Conservation (phyloP, 2,113 vertebrate species). For the Trichechus manatus region DNA sequence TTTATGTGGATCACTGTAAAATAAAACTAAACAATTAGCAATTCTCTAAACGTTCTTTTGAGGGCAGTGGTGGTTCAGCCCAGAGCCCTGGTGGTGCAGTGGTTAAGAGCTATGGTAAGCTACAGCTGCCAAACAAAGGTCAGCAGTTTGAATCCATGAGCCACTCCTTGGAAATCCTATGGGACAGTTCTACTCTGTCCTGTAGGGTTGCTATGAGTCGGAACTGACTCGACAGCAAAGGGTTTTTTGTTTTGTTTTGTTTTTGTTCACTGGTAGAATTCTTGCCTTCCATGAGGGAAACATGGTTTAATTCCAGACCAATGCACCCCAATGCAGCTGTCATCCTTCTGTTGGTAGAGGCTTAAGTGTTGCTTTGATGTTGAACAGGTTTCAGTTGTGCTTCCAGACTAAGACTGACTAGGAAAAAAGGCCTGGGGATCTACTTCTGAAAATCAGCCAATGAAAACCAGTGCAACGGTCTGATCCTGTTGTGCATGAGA, state of each 20-base stretch:
- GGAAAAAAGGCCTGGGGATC: background rate
- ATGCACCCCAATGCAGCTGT: background rate
- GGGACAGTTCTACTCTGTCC: too few relatives aligned
- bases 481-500: background rate
- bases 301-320: background rate
- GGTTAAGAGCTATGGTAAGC: too few relatives aligned
- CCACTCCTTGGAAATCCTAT: too few relatives aligned
- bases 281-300: background rate
- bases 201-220: too few relatives aligned
- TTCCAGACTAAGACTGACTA: background rate
- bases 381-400: background rate
- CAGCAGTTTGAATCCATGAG: too few relatives aligned
- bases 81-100: too few relatives aligned
- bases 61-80: background rate
- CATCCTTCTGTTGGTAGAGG: background rate
- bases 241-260: too few relatives aligned
- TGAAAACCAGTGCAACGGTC: background rate
- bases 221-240: too few relatives aligned
- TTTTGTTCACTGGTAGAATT: background rate
- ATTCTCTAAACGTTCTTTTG: background rate
- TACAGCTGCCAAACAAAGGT: too few relatives aligned
- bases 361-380: background rate
- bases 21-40: background rate
- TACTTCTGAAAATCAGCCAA: background rate
- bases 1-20: background rate